Percentiles rank a stretch among this genome's conserved stretches.
These are phyloP conservation scores for Aulostomus chinensis DNA, from an alignment of 2,797 vertebrate species.

Conservation along the genomic window DNA sequence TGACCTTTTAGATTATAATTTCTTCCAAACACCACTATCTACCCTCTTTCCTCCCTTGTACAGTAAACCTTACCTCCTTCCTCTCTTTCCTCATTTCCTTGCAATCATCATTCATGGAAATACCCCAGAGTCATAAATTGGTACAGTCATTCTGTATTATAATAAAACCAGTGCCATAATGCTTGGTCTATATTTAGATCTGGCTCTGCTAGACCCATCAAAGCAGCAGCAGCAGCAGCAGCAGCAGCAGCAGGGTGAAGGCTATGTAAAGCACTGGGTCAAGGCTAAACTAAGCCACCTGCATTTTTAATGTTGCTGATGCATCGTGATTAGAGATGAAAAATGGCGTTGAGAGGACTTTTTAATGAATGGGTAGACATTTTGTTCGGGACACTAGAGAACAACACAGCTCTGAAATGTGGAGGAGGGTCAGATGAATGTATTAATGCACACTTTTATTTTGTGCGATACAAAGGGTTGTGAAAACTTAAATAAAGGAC, in stretches of 20 bases:
- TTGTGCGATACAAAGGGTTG: no score
- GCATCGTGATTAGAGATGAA: conserved; percentile 26
- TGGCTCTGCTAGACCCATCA: conserved; percentile 11
- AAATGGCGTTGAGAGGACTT: conserved; percentile 9
- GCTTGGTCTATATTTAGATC: conserved; percentile 42
- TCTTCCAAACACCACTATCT: conserved; percentile 12
- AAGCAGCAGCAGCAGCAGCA: no score
- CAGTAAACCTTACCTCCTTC: conserved; percentile 10
- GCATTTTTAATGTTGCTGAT: conserved; percentile 34
- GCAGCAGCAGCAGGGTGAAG: conserved; percentile 11
- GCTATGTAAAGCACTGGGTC: conserved; percentile 33
- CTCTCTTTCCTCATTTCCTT: neutral
- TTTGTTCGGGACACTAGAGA: conserved; percentile 10
- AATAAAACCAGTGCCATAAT: conserved; percentile 34
- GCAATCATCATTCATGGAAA: neutral
- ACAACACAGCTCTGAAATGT: neutral
- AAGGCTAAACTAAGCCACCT: conserved; percentile 26
- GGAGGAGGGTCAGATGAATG: neutral
- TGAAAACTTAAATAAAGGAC: no score
- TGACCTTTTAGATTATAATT: no score
- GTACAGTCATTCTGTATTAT: conserved; percentile 20
- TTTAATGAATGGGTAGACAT: conserved; percentile 23
- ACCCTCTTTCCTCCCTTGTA: conserved; percentile 4
- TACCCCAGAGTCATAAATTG: conserved; percentile 27
- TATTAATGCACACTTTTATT: conserved; percentile 16